These are phyloP conservation scores for Paraescarpia echinospica DNA, from an alignment of 1,140 invertebrate species.

Conservation along the genomic window DNA sequence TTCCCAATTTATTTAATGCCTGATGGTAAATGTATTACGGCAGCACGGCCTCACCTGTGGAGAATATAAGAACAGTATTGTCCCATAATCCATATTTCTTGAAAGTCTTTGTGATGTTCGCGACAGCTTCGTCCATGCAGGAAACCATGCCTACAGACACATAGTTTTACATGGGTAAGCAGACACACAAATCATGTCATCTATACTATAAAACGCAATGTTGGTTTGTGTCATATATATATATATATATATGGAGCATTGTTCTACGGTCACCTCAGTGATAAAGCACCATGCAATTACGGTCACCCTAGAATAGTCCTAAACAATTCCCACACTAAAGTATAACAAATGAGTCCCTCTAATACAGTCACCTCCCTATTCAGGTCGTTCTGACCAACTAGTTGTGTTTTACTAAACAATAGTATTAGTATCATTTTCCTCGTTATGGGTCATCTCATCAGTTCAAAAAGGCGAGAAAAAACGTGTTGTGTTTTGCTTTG, in stretches of 20 bases:
- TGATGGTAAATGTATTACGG: background rate
- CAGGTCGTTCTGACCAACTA: too few relatives aligned
- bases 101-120: slow-evolving; percentile 57
- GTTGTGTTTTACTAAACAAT: too few relatives aligned
- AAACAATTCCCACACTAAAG: too few relatives aligned
- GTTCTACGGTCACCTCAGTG: too few relatives aligned
- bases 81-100: slow-evolving; percentile 57
- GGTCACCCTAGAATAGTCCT: too few relatives aligned
- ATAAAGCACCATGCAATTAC: too few relatives aligned
- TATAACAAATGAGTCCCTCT: too few relatives aligned
- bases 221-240: background rate
- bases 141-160: slow-evolving; percentile 58
- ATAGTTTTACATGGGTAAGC: background rate
- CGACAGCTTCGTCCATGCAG: slow-evolving; percentile 60
- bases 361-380: too few relatives aligned
- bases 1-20: background rate
- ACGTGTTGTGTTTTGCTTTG: too few relatives aligned
- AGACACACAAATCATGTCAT: background rate
- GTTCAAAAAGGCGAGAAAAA: too few relatives aligned
- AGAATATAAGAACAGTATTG: slow-evolving; percentile 59
- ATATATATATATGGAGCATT: background rate
- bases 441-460: too few relatives aligned
- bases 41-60: slow-evolving; percentile 48
- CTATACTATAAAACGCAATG: background rate
- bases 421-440: too few relatives aligned